Evolutionary conservation across 2,888 invertebrate species (phyloP).

Genomic region (Liodrosophila aerea): DNA sequence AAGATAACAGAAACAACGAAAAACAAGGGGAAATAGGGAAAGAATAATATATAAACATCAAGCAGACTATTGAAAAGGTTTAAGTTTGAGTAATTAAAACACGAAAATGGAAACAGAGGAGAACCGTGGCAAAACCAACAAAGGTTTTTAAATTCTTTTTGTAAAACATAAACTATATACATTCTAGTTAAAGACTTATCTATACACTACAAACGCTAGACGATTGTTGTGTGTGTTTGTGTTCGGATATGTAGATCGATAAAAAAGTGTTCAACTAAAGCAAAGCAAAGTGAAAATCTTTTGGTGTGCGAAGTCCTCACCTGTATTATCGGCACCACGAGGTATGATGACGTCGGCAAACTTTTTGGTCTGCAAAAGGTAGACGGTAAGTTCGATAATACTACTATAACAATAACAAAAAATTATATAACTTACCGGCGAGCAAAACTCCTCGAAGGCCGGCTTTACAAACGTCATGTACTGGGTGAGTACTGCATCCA

Average conservation of each 20-base stretch:
- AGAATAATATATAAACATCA: constrained; percentile 46
- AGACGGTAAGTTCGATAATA: not conserved
- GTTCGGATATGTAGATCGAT: constrained; percentile 9
- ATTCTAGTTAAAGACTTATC: constrained; percentile 16
- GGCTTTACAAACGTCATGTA: constrained; percentile 99
- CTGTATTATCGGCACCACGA: constrained; percentile 97
- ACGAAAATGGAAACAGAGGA: constrained; percentile 17
- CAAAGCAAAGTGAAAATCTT: constrained; percentile 36
- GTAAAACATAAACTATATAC: constrained; percentile 29
- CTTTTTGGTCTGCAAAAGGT: constrained; percentile 97
- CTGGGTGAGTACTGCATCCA: constrained; percentile 97
- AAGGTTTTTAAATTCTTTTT: constrained; percentile 7
- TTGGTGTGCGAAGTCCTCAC: constrained; percentile 84
- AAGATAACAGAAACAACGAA: constrained; percentile 31
- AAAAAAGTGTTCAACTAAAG: constrained; percentile 37
- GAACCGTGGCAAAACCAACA: constrained; percentile 20
- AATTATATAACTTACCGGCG: constrained; percentile 90
- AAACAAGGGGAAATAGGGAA: no score
- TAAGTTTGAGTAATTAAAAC: constrained; percentile 20
- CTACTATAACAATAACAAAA: no score
- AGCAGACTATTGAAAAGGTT: constrained; percentile 46
- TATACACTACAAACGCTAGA: constrained; percentile 50
- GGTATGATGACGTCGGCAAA: constrained; percentile 99
- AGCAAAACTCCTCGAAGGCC: constrained; percentile 99
- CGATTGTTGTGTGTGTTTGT: constrained; percentile 10